Conservation (phyloP, 2,888 invertebrate genomes). For the Gandaritis pyraliata region DNA sequence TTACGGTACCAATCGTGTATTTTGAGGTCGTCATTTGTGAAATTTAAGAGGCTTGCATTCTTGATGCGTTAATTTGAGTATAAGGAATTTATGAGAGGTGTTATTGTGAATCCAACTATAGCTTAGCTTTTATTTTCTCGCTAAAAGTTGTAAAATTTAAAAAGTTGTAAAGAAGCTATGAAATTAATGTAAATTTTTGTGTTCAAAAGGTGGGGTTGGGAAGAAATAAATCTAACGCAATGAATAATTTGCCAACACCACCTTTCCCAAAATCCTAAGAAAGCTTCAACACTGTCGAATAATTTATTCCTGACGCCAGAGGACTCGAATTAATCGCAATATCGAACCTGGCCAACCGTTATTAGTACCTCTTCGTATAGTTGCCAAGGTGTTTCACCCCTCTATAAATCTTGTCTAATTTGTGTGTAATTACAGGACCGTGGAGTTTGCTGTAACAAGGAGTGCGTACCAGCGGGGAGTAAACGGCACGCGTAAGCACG, state of each 20-base stretch:
- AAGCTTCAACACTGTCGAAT: conserved; percentile 38
- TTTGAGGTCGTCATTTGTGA: conserved; percentile 12
- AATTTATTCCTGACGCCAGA: conserved; percentile 56
- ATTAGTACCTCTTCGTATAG: conserved; percentile 79
- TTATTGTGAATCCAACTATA: background rate
- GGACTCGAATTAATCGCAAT: conserved; percentile 77
- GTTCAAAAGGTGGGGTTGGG: too few relatives aligned
- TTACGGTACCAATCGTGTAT: conserved; percentile 21
- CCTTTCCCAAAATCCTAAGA: conserved; percentile 22
- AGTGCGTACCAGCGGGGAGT: conserved; percentile 81
- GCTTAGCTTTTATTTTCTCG: background rate
- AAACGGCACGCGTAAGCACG: conserved; percentile 81
- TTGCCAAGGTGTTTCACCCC: conserved; percentile 84
- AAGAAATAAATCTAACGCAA: background rate
- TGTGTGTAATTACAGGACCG: conserved; percentile 84
- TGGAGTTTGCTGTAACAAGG: conserved; percentile 80
- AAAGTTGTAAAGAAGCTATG: too few relatives aligned
- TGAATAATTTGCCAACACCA: conserved; percentile 8
- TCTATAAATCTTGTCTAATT: conserved; percentile 85
- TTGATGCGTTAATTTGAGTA: conserved; percentile 7
- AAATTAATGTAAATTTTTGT: too few relatives aligned
- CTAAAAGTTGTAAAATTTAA: too few relatives aligned
- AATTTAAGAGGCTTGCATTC: conserved; percentile 5
- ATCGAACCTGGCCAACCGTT: conserved; percentile 79
- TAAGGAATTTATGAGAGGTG: conserved; percentile 1